Conservation (phyloP, 2,113 vertebrate genomes). For the Aphelocoma coerulescens region DNA sequence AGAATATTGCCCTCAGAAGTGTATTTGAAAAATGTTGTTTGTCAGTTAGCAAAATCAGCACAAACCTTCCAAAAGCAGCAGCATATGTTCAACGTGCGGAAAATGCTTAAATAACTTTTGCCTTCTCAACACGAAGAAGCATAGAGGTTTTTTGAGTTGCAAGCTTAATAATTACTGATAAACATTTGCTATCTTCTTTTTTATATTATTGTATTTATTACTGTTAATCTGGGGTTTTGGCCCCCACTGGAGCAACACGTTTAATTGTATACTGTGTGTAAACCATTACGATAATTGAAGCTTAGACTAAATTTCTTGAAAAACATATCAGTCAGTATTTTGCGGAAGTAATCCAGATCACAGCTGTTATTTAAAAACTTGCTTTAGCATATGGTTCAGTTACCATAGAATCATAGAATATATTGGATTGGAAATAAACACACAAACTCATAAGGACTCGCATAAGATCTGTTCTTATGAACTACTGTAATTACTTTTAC, state of each 20-base stretch:
- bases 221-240: not conserved
- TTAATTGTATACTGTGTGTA: not conserved
- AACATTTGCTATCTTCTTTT: not conserved
- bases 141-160: not conserved
- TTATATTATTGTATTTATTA: not conserved
- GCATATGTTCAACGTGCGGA: not conserved
- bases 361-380: not conserved
- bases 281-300: not conserved
- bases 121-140: not conserved
- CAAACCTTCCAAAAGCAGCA: not conserved
- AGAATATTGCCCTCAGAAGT: not conserved
- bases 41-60: not conserved
- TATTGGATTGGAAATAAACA: not conserved
- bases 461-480: not conserved
- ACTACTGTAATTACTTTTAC: not conserved
- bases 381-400: not conserved
- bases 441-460: not conserved
- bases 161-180: not conserved
- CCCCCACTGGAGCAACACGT: accelerated
- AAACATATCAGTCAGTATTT: not conserved
- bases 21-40: not conserved
- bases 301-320: not conserved
- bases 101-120: not conserved
- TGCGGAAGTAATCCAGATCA: not conserved
- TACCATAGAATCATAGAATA: not conserved